Evolutionary conservation across 2,888 invertebrate species (phyloP), one percentile per base, ranked within the genome.

Genomic region (Trilocha varians): DNA sequence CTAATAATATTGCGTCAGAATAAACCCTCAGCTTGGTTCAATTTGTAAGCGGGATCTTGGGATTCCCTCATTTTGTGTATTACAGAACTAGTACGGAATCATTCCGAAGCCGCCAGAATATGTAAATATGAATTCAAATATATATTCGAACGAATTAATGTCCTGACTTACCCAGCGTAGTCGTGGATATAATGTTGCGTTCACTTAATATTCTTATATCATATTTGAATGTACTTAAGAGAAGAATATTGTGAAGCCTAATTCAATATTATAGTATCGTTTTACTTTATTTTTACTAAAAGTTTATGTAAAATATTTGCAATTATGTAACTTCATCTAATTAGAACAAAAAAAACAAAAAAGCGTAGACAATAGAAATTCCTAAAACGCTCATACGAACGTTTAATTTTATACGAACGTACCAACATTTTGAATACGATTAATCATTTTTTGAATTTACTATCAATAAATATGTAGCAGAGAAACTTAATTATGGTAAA

Each of bases 31-130:
- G 52, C 65, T 57, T 60, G 60, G 78, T 73, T 72, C 83, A 84
- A 84, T 83, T 84, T 84, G 83, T 78, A 68, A 74, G 73, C 62
- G 77, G 82, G 83, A 83, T 84, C 85, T 85, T 78, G 80, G 84
- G 84, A 82, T 83, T 79, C 75, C 79, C 78, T 80, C 82, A 83
- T 84, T 83, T 83, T 64, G 78, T 75, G 74, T 79, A 75, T 71
- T 71, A 80, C 72, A 69, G 70, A 78, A 76, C 75, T 71, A 70
- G 62, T 60, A 65, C 70, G 64, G 66, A 77, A 76, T 77, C 65
- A 78, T 74, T 70, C 67, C 61, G 57, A 57, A 60, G 68, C 61
- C 61, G 66, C 60, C 62, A 63, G 70, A 78, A 77, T 84, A 83
- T 85, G 84, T 71, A 83, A 84, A 84, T 85, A 75, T 62, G 67